phyloP scores from a whole-genome alignment of 2,113 vertebrate genomes.

The Grallaria varia region DNA sequence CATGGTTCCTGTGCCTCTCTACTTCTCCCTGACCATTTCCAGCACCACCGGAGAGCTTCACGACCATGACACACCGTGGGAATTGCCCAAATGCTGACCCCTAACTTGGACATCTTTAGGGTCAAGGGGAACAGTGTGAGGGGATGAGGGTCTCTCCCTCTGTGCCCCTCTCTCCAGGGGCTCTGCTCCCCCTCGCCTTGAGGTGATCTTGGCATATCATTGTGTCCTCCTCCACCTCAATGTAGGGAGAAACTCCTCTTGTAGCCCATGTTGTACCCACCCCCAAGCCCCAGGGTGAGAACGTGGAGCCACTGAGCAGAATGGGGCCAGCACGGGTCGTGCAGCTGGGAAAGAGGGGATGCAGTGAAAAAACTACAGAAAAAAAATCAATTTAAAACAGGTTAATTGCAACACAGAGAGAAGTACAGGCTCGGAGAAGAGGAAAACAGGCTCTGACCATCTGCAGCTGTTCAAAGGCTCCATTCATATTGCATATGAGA shows the following conservation, averaged over 20 bases:
- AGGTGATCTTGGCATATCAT: neutral
- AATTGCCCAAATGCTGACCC: neutral
- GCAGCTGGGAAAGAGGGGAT: neutral
- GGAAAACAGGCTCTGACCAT: slow-evolving; percentile 1
- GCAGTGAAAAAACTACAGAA: neutral
- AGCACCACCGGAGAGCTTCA: neutral
- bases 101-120: neutral
- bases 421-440: neutral
- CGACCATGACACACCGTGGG: neutral
- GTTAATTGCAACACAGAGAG: neutral
- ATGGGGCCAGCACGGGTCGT: neutral
- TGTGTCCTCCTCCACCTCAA: neutral
- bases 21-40: neutral
- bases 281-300: neutral
- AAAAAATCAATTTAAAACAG: neutral
- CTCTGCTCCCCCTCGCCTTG: neutral
- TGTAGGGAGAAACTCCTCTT: neutral
- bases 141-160: neutral
- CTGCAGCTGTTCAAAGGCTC: slow-evolving; percentile 24
- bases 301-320: neutral
- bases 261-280: accelerated
- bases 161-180: neutral
- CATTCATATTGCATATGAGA: neutral
- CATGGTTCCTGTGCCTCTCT: neutral
- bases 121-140: neutral